Evolutionary conservation across 2,113 vertebrate species (phyloP).

Genomic region (Cacatua alba): DNA sequence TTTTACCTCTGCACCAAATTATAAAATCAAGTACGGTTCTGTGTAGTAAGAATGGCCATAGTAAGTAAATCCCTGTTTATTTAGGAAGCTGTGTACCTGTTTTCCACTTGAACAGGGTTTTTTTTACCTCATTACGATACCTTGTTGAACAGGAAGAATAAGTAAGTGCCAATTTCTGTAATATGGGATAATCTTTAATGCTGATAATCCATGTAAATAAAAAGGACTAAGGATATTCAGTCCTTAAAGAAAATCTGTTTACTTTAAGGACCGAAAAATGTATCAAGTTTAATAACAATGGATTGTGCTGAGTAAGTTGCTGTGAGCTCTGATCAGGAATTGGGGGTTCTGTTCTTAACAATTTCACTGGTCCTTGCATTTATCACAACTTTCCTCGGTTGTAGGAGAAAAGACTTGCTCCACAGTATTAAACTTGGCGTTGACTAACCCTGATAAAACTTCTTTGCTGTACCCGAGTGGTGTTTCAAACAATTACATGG

Average conservation of each 20-base stretch:
- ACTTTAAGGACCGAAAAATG: neutral
- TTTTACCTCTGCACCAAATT: neutral
- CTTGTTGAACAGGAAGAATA: neutral
- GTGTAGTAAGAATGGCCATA: neutral
- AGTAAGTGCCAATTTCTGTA: neutral
- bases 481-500: neutral
- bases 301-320: neutral
- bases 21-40: neutral
- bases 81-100: neutral
- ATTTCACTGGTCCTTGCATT: neutral
- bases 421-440: neutral
- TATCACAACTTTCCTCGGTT: neutral
- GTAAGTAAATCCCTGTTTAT: neutral
- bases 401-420: neutral
- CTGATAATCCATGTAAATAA: neutral
- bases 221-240: neutral
- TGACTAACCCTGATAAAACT: neutral
- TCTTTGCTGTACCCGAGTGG: neutral
- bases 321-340: neutral
- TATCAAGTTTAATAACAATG: neutral
- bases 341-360: neutral
- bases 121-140: neutral
- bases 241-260: neutral
- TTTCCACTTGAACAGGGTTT: neutral
- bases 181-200: neutral